Evolutionary conservation across 2,888 invertebrate species (phyloP), one percentile per base, ranked within the genome.

Genomic region (Cheilosia pagana): DNA sequence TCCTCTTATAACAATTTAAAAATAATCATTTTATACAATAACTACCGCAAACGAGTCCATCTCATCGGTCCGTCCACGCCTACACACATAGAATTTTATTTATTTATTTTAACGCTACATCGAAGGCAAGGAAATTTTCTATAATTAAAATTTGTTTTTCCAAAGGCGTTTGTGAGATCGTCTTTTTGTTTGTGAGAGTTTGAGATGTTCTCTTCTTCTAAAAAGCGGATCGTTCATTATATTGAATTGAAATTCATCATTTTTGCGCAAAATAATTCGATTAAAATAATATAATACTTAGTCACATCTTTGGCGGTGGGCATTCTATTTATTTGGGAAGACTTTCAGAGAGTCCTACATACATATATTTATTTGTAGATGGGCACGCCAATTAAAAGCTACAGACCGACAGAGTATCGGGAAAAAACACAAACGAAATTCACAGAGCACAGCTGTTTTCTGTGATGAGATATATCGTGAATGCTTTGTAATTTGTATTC

Each of bases 401-500:
- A 70, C 12, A 62, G n/a, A 48, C n/a, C 52, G 31, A 65, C 41
- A 48, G 21, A 31, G 52, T 60, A 21, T 23, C 12, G 12, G 21
- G 62, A 48, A 59, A n/a, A n/a, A n/a, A n/a, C n/a, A n/a, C n/a
- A n/a, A n/a, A n/a, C n/a, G 28, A 59, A 75, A 53, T 28, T 31
- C 31, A 31, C 25, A 28, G 43, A 78, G 35, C 70, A 68, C 79
- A 83, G 79, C 83, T 83, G 78, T 74, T 68, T 52, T 52, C 67
- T 57, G 63, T 63, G 65, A 55, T 53, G 53, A 41, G 19, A 19
- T 68, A 63, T 62, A 45, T 74, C 43, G 35, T 62, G 23, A 68
- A 63, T 55, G 35, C 52, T 76, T 60, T 70, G 16, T 45, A 52
- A 41, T 39, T 45, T 21, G 45, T 39, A 14, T 41, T 76, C 31